A percentile compares a stretch with the other conserved stretches of the same genome.
These are phyloP conservation scores for Stegophylla sp. DNA, from an alignment of 2,888 invertebrate genomes.

Conservation along the genomic window DNA sequence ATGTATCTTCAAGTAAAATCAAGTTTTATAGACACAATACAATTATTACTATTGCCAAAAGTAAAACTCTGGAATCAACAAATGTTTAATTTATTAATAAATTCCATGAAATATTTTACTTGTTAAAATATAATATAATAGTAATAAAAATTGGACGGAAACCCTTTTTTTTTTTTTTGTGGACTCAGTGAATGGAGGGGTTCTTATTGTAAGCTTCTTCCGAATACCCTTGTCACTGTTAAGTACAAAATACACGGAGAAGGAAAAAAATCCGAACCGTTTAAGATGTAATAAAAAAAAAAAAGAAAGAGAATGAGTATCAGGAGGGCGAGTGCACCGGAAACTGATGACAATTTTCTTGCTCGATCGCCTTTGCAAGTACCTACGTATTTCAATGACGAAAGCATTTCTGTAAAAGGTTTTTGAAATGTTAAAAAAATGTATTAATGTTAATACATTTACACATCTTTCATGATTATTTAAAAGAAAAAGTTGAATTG, in stretches of 20 bases:
- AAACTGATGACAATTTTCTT: slow-evolving; percentile 57
- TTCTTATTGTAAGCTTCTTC: slow-evolving; percentile 31
- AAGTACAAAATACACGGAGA: slow-evolving; percentile 33
- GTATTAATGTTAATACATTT: background rate
- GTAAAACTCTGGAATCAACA: slow-evolving; percentile 12
- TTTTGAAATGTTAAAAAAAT: slow-evolving; percentile 51
- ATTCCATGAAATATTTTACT: slow-evolving; percentile 4
- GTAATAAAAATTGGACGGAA: slow-evolving; percentile 38
- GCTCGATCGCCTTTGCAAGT: slow-evolving; percentile 33
- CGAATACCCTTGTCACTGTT: slow-evolving; percentile 4
- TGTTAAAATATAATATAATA: slow-evolving; percentile 36
- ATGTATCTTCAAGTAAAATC: background rate
- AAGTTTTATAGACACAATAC: background rate
- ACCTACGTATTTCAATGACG: slow-evolving; percentile 30
- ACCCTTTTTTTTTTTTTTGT: slow-evolving; percentile 10
- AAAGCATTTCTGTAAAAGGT: slow-evolving; percentile 39
- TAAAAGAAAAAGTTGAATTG: slow-evolving; percentile 13
- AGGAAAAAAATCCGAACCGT: slow-evolving; percentile 35
- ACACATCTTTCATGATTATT: slow-evolving; percentile 18
- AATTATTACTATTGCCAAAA: slow-evolving; percentile 1
- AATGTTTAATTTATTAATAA: slow-evolving; percentile 37
- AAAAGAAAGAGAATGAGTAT: slow-evolving; percentile 37
- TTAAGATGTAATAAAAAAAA: slow-evolving; percentile 50
- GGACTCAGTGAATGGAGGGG: background rate
- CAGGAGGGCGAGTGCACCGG: slow-evolving; percentile 43